Evolutionary conservation across 2,888 invertebrate genomes (phyloP).

Genomic region (Odontomyia ornata): DNA sequence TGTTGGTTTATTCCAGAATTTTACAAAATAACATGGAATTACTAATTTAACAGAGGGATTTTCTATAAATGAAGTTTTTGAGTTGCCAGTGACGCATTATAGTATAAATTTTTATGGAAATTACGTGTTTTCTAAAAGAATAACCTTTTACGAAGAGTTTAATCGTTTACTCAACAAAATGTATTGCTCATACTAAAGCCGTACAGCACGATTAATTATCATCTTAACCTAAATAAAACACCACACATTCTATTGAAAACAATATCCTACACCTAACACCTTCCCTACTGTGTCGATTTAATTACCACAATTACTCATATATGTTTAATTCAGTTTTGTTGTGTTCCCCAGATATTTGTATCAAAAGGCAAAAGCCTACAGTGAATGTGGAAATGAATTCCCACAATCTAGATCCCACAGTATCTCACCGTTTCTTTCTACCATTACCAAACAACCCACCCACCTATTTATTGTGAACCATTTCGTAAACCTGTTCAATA

Average conservation of each 20-base stretch:
- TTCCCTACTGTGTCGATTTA: conserved; percentile 28
- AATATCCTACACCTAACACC: conserved; percentile 28
- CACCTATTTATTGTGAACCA: conserved; percentile 26
- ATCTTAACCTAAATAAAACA: not conserved
- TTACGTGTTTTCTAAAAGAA: no score
- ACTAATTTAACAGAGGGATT: no score
- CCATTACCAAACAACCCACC: not conserved
- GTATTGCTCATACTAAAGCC: no score
- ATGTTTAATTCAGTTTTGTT: conserved; percentile 31
- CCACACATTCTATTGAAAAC: not conserved
- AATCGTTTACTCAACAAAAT: no score
- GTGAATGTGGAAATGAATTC: not conserved
- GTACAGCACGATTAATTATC: not conserved
- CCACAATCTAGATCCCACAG: conserved; percentile 42
- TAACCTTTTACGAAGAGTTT: no score
- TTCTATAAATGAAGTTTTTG: no score
- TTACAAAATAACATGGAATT: no score
- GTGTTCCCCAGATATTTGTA: conserved; percentile 25
- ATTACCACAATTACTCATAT: conserved; percentile 31
- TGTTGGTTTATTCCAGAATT: no score
- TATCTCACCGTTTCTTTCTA: not conserved
- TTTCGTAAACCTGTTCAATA: conserved; percentile 30
- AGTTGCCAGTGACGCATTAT: no score
- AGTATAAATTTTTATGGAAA: no score
- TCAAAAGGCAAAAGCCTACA: not conserved